phyloP scores from a whole-genome alignment of 2,888 invertebrate species.

The Dryobotodes eremita region DNA sequence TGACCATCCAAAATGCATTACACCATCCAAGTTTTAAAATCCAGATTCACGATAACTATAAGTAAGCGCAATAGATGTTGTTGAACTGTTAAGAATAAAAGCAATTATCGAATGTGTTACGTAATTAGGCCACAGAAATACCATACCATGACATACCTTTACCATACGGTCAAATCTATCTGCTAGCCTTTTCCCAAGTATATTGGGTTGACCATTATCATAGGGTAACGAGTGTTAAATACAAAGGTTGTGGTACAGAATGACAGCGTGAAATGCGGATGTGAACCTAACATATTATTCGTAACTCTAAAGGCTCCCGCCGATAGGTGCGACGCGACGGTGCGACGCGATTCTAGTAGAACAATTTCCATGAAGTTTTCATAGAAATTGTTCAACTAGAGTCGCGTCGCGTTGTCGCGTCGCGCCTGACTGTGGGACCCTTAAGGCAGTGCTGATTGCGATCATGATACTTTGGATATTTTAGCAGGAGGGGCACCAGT shows the following conservation, averaged over 20 bases:
- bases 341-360: too few species aligned
- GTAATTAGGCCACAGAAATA: not conserved
- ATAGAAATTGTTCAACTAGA: too few species aligned
- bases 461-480: not conserved
- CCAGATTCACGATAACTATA: not conserved
- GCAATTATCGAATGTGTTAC: too few species aligned
- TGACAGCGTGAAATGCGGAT: conserved; percentile 3
- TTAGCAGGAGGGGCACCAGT: not conserved
- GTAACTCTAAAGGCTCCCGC: too few species aligned
- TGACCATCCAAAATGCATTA: not conserved
- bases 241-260: not conserved
- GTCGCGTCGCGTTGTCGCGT: too few species aligned
- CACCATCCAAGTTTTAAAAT: not conserved
- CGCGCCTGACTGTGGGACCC: too few species aligned
- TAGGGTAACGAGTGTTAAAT: not conserved
- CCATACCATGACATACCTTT: not conserved
- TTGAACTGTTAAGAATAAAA: not conserved
- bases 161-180: not conserved
- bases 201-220: not conserved
- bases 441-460: not conserved
- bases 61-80: not conserved
- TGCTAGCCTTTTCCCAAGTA: not conserved
- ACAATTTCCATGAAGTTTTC: too few species aligned
- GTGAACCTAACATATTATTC: not conserved
- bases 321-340: too few species aligned